phyloP scores from a whole-genome alignment of 2,113 vertebrate genomes.

The Guaruba guarouba region DNA sequence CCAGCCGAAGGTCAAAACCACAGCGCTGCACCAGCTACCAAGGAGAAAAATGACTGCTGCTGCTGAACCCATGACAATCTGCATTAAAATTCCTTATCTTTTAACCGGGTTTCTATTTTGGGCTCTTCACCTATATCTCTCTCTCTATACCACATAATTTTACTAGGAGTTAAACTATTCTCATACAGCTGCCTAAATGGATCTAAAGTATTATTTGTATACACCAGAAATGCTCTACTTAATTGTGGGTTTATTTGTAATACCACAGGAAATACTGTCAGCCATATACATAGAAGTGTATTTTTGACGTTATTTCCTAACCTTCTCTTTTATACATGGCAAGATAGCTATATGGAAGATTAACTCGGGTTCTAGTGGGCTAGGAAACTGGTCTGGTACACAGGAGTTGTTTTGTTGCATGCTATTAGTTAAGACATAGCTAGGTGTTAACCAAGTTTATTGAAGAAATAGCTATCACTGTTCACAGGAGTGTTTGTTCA shows the following conservation, averaged over 20 bases:
- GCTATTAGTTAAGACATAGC: neutral
- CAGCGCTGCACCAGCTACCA: too few relatives aligned
- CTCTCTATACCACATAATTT: neutral
- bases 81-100: neutral
- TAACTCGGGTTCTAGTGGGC: neutral
- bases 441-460: neutral
- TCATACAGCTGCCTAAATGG: neutral
- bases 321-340: neutral
- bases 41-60: too few relatives aligned
- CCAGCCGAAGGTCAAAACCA: too few relatives aligned
- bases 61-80: too few relatives aligned
- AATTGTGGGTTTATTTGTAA: neutral
- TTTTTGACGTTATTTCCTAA: neutral
- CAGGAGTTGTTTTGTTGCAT: neutral
- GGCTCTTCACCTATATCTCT: neutral
- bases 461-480: neutral
- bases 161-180: neutral
- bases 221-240: neutral
- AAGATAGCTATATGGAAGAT: neutral
- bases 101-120: neutral
- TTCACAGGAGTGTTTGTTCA: neutral
- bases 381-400: rapidly evolving
- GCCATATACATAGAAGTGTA: neutral
- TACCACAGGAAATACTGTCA: neutral
- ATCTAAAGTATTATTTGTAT: neutral